Percentiles rank a stretch among this genome's conserved stretches.
Evolutionary conservation across 2,888 invertebrate genomes (phyloP).

Genomic region (Tillus elongatus): DNA sequence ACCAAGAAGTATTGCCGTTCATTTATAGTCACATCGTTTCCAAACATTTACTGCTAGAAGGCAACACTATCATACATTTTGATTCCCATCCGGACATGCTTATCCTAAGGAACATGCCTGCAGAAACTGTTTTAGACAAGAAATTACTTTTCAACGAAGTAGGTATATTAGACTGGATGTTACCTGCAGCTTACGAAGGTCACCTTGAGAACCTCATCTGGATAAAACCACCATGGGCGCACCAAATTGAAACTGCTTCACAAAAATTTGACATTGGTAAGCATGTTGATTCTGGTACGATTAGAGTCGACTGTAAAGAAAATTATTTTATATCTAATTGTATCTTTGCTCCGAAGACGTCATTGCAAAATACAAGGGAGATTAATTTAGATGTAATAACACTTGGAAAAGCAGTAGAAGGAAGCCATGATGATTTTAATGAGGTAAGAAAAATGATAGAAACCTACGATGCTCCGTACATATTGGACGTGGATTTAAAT

Average conservation of each 20-base stretch:
- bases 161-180: slow-evolving; percentile 91
- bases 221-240: slow-evolving; percentile 86
- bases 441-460: slow-evolving; percentile 15
- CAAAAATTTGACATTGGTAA: slow-evolving; percentile 66
- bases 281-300: slow-evolving; percentile 51
- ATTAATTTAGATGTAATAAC: slow-evolving; percentile 57
- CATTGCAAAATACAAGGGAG: slow-evolving; percentile 50
- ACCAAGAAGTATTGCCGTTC: slow-evolving; percentile 68
- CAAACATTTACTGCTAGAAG: slow-evolving; percentile 69
- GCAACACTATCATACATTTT: slow-evolving; percentile 70
- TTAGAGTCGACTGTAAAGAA: slow-evolving; percentile 62
- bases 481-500: slow-evolving; percentile 77
- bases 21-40: slow-evolving; percentile 72
- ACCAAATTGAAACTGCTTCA: slow-evolving; percentile 65
- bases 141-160: slow-evolving; percentile 56
- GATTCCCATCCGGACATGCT: slow-evolving; percentile 92
- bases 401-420: slow-evolving; percentile 40
- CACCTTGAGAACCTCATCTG: slow-evolving; percentile 72
- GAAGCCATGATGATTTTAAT: slow-evolving; percentile 15
- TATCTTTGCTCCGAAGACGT: slow-evolving; percentile 52
- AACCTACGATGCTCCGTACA: slow-evolving; percentile 39
- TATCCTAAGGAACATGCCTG: slow-evolving; percentile 66
- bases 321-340: slow-evolving; percentile 82
- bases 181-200: slow-evolving; percentile 79
- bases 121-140: slow-evolving; percentile 66